A percentile compares a stretch with the other conserved stretches of the same genome.
phyloP scores from a whole-genome alignment of 2,888 invertebrate species.

The Xestia rhomboidea region DNA sequence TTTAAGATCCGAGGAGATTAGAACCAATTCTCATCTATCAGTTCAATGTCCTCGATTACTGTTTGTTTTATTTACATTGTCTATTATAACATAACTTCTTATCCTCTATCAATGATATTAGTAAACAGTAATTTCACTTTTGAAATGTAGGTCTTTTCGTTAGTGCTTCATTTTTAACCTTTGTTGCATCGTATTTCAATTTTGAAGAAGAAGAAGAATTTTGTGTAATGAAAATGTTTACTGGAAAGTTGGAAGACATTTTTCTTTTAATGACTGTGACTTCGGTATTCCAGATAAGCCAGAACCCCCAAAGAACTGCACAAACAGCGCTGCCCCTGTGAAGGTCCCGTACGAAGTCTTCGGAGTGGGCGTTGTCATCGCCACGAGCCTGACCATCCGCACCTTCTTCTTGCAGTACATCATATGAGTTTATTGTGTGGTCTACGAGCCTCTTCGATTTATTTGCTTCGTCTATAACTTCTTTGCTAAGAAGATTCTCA shows the following conservation, averaged over 20 bases:
- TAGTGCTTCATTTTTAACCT: not conserved
- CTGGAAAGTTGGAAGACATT: not conserved
- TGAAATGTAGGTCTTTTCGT: not conserved
- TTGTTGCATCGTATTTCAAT: not conserved
- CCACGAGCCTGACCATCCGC: conserved; percentile 71
- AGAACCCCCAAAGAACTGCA: conserved; percentile 85
- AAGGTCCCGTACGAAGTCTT: conserved; percentile 71
- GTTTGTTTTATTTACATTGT: not conserved
- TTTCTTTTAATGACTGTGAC: conserved; percentile 66
- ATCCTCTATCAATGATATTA: not conserved
- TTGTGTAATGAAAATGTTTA: not conserved
- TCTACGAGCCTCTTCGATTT: conserved; percentile 46
- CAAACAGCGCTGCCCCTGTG: conserved; percentile 74
- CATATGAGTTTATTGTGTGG: conserved; percentile 69
- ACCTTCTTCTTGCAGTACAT: conserved; percentile 78
- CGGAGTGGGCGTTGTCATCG: conserved; percentile 69
- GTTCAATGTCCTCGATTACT: conserved; percentile 21
- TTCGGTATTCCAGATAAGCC: conserved; percentile 81
- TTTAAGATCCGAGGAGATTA: conserved; percentile 16
- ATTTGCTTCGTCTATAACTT: conserved; percentile 58
- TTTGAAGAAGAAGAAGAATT: too few relatives aligned
- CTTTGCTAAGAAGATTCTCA: conserved; percentile 51
- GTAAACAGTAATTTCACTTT: not conserved
- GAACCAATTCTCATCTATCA: not conserved
- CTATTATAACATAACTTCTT: not conserved